These are phyloP conservation scores for Empidonax alnorum DNA, from an alignment of 2,113 vertebrate species.

Conservation along the genomic window DNA sequence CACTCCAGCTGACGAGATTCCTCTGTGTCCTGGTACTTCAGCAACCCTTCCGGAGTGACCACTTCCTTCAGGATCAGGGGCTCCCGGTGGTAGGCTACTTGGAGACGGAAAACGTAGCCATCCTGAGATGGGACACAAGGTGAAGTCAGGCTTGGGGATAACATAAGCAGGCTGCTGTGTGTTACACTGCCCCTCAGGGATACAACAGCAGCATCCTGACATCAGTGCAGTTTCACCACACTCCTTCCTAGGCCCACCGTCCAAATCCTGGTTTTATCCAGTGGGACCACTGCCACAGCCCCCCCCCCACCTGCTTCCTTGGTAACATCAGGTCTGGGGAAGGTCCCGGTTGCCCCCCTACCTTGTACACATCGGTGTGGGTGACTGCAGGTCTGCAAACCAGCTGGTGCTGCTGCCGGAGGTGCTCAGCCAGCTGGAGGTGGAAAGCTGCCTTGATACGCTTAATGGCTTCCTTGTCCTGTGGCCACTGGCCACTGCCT, in stretches of 20 bases:
- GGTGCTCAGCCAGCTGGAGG: constrained; percentile 84
- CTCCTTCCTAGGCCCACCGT: not conserved
- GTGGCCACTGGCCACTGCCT: constrained; percentile 96
- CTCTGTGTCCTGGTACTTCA: constrained; percentile 84
- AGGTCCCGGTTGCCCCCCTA: not conserved
- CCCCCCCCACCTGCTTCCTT: accelerated
- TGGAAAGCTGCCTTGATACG: constrained; percentile 93
- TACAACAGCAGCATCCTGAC: not conserved
- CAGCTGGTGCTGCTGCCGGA: constrained; percentile 82
- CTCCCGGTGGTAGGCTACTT: constrained; percentile 93
- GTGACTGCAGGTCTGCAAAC: constrained; percentile 78
- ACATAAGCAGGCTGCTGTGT: not conserved
- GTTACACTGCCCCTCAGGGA: not conserved
- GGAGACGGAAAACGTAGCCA: constrained; percentile 89
- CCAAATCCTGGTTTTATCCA: not conserved
- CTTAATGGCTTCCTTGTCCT: constrained; percentile 84
- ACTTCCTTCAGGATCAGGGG: constrained; percentile 88
- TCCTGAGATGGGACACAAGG: constrained; percentile 73
- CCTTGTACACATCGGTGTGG: constrained; percentile 88
- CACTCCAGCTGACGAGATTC: constrained; percentile 86
- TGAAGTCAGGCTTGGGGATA: not conserved
- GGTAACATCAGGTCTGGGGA: not conserved
- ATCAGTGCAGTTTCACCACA: not conserved
- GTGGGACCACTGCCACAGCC: not conserved
- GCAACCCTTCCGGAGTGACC: constrained; percentile 83